Conservation (phyloP, 2,888 invertebrate species). For the Eupithecia abbreviata region DNA sequence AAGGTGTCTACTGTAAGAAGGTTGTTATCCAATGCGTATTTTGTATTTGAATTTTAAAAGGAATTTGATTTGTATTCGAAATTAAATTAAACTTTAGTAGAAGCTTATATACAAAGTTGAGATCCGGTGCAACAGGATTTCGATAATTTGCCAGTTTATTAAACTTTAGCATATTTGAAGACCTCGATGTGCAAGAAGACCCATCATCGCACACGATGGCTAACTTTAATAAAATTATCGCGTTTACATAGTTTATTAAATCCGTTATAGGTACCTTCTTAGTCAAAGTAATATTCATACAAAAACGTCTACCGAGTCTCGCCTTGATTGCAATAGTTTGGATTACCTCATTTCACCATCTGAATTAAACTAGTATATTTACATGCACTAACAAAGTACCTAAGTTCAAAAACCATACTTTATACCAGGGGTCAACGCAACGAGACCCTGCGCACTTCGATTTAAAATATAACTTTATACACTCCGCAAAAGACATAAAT, state of each 20-base stretch:
- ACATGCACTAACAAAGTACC: not conserved
- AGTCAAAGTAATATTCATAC: conserved; percentile 6
- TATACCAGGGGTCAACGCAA: not conserved
- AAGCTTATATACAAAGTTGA: not conserved
- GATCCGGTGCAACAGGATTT: conserved; percentile 19
- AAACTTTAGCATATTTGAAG: conserved; percentile 19
- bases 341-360: not conserved
- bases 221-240: conserved; percentile 71
- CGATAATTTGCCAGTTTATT: conserved; percentile 17
- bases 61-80: not conserved
- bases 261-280: conserved; percentile 44
- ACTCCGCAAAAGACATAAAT: too few relatives aligned
- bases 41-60: not conserved
- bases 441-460: too few relatives aligned
- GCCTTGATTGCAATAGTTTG: not conserved
- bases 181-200: conserved; percentile 18
- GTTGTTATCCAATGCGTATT: not conserved
- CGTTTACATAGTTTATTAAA: conserved; percentile 44
- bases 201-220: conserved; percentile 50
- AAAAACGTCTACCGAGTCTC: not conserved
- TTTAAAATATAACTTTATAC: too few relatives aligned
- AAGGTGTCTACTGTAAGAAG: not conserved
- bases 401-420: not conserved
- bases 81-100: not conserved
- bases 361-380: not conserved